phyloP scores from a whole-genome alignment of 2,113 vertebrate genomes.

The Zingel zingel region DNA sequence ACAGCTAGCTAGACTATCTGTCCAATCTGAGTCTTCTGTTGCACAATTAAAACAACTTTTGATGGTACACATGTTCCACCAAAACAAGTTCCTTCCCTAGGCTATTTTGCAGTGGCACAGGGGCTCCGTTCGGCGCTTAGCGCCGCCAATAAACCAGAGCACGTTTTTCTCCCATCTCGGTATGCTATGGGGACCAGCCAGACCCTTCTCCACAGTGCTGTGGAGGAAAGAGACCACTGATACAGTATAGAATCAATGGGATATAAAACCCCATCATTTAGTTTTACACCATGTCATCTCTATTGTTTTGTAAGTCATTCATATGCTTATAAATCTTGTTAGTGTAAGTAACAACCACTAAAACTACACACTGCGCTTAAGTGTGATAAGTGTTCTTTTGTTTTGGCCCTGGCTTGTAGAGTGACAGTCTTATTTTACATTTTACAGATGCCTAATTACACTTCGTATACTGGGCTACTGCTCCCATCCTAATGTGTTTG shows the following conservation, averaged over 20 bases:
- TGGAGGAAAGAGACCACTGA: background rate
- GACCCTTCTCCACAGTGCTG: too few species aligned
- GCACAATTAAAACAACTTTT: too few species aligned
- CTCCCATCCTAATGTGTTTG: background rate
- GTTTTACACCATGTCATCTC: background rate
- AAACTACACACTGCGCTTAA: background rate
- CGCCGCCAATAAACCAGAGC: too few species aligned
- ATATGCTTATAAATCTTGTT: background rate
- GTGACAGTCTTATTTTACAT: conserved; percentile 11
- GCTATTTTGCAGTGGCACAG: too few species aligned
- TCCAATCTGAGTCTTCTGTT: too few species aligned
- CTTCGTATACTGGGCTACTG: background rate
- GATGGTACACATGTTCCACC: too few species aligned
- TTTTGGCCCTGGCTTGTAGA: background rate
- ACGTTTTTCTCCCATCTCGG: too few species aligned
- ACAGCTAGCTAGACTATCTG: too few species aligned
- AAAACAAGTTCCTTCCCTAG: too few species aligned
- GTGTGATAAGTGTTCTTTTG: conserved; percentile 11
- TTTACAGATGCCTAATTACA: conserved; percentile 6
- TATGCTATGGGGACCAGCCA: too few species aligned
- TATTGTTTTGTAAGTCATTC: background rate
- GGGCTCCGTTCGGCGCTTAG: too few species aligned
- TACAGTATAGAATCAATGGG: background rate
- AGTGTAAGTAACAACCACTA: background rate
- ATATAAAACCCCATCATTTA: background rate